Evolutionary conservation across 2,888 invertebrate genomes (phyloP), one percentile per base, ranked within the genome.

Genomic region (Clepsis dumicolana): DNA sequence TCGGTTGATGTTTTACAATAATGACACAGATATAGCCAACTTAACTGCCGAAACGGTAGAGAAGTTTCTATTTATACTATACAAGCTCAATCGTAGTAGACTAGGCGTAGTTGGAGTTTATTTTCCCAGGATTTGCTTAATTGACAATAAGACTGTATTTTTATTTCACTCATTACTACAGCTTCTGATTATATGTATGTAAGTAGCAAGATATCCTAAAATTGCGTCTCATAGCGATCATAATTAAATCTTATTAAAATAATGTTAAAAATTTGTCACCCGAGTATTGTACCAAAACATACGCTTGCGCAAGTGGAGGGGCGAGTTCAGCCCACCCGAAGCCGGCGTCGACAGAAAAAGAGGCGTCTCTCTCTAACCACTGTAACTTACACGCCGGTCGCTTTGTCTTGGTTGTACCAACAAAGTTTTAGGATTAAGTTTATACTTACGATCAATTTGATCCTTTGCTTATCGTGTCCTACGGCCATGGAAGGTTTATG

Each of bases 291-390:
- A 88, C 83, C 82, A 86, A 89, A 88, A 89, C 87, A 82, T 83
- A 84, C 92, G 90, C 88, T 75, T 73, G 87, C 89, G 91, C 85
- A 80, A 75, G 67, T 86, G 86, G 89, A 80, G 89, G 90, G 85
- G 76, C 76, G 81, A 82, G 91, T 78, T 90, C 93, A 77, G 89
- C 92, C 93, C 92, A 90, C 87, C 85, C 77, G 77, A 75, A 80
- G 74, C 71, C 73, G 71, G 72, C 70, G 78, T 59, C 74, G 75
- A 82, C 81, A 83, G 81, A 91, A 83, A 80, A 88, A 89, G 83
- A 78, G 54, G 64, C 76, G 81, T 93, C 93, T 86, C 87, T 76
- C 73, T 93, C 88, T 83, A 73, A 75, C 85, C 1, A 10, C 14
- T 44, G 16, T 12, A 54, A 24, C 32, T 61, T 38, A 41, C 7